phyloP scores from a whole-genome alignment of 2,797 vertebrate species.

The Pangasius macronema region DNA sequence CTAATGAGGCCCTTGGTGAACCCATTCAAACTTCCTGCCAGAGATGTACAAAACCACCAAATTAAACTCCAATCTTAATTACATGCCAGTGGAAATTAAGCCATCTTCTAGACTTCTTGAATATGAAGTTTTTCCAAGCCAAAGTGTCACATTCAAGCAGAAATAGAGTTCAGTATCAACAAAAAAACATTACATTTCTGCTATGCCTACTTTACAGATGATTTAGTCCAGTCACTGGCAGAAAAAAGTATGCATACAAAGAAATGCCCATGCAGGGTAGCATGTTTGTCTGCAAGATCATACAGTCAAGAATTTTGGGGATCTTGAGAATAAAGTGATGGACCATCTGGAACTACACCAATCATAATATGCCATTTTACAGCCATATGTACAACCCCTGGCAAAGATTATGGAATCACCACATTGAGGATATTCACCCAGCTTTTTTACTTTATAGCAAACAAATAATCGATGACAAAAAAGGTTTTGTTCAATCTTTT shows the following conservation, averaged over 20 bases:
- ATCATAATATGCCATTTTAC: background rate
- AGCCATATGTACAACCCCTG: background rate
- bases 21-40: constrained; percentile 12
- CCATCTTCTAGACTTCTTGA: background rate
- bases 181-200: background rate
- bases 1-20: constrained; percentile 60
- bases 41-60: background rate
- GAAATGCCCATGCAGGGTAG: background rate
- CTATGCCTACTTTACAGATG: background rate
- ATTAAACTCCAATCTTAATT: background rate
- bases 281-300: background rate
- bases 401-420: too few relatives aligned
- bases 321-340: background rate
- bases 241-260: background rate
- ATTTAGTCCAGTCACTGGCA: background rate
- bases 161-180: background rate
- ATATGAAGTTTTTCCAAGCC: background rate
- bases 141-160: background rate
- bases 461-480: too few relatives aligned
- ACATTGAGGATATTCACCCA: too few relatives aligned
- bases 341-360: background rate
- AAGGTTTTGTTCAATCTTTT: too few relatives aligned
- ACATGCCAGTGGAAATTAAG: background rate
- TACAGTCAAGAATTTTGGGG: background rate
- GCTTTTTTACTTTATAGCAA: too few relatives aligned